A percentile compares a stretch with the other conserved stretches of the same genome.
Conservation (phyloP, 2,113 vertebrate genomes). For the Mobula hypostoma region DNA sequence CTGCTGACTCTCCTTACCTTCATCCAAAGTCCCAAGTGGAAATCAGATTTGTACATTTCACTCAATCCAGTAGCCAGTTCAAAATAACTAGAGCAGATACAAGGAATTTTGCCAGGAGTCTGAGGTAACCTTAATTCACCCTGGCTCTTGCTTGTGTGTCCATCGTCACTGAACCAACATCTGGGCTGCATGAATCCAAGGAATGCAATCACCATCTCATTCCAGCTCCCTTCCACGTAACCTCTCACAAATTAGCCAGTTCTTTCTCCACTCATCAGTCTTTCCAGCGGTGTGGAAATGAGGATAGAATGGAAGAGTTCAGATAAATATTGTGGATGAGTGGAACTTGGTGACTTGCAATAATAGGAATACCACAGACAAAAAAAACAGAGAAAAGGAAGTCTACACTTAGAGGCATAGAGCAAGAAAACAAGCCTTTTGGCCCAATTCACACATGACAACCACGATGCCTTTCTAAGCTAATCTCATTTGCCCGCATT, state of each 20-base stretch:
- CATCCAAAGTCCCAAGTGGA: neutral
- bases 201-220: neutral
- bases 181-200: neutral
- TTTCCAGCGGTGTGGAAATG: too few relatives aligned
- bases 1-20: too few relatives aligned
- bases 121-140: neutral
- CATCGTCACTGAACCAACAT: neutral
- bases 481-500: too few relatives aligned
- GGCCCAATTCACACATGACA: too few relatives aligned
- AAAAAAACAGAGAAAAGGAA: neutral
- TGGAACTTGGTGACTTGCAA: neutral
- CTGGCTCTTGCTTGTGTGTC: neutral
- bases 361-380: neutral
- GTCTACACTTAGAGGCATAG: neutral
- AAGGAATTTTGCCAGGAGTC: neutral
- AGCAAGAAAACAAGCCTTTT: too few relatives aligned
- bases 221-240: neutral
- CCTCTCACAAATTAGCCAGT: too few relatives aligned
- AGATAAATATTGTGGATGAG: neutral
- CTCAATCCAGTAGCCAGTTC: neutral
- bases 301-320: neutral
- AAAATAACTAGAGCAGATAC: neutral
- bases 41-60: neutral
- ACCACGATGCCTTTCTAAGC: too few relatives aligned
- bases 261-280: too few relatives aligned